Base-by-base conservation (phyloP, 1,140 invertebrate genomes). In the Brachionus calyciflorus region DNA sequence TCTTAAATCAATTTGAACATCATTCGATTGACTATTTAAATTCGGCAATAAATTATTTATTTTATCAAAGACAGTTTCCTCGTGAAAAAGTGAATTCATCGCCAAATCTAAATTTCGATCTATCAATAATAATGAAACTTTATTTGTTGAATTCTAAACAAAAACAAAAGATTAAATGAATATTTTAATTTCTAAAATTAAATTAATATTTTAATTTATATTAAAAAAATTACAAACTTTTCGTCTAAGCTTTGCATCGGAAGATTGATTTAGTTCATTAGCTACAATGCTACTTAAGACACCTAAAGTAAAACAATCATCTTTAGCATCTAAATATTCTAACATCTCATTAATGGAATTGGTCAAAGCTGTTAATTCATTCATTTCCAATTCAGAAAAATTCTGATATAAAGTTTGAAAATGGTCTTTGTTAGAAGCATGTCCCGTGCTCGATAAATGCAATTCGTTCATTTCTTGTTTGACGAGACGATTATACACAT, bases 271-370 rank as follows among this genome's bases (percentile, higher is more conserved):
- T 1, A 73, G 46, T 7, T 73, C 69, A 55, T 73, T 55, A 21
- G 69, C 44, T 24, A 73, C 40, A 10, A 73, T 49, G 24, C 46
- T 19, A 40, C 69, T 73, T 3, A 73, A 28, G n/a, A 55, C 37
- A 40, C 69, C 69, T 3, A 73, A 12, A 37, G 69, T 55, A 55
- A 30, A 73, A 14, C 69, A 73, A 55, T 73, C 69, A 6, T 73
- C 69, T 51, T 73, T 73, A n/a, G 69, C 46, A 30, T 73, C 51
- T 41, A 73, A 73, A 55, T 55, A 14, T 51, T 73, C 69, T 7
- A 73, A 37, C 69, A 73, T 73, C 51, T 49, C 46, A 24, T 73
- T 73, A 24, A 73, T n/a, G 2, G 44, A 51, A 51, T 51, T 21
- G 26, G 28, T 4, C 4, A 73, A 24, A 9, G 46, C 69, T 51